Conservation (phyloP, 2,113 vertebrate genomes). For the Girardinichthys multiradiatus region DNA sequence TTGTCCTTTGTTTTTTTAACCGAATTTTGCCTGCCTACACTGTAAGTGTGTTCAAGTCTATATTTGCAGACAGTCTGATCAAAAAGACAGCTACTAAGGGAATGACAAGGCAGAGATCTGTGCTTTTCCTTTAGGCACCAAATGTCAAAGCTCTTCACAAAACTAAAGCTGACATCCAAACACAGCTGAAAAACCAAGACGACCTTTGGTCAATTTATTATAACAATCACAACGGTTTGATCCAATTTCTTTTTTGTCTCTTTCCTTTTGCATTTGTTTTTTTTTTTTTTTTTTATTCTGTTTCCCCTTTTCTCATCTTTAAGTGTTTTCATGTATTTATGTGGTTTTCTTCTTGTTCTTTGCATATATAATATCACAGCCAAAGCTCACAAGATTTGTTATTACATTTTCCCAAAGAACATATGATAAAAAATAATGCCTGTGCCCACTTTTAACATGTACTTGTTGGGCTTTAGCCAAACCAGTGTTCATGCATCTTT, state of each 20-base stretch:
- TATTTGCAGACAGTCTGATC: conserved; percentile 33
- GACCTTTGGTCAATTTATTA: neutral
- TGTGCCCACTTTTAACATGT: neutral
- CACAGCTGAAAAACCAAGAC: neutral
- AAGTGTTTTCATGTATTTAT: neutral
- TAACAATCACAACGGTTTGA: neutral
- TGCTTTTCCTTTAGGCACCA: conserved; percentile 26
- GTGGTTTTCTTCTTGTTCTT: neutral
- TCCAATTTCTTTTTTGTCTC: neutral
- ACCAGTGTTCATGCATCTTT: conserved; percentile 61
- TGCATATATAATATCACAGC: too few relatives aligned
- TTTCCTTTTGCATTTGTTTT: neutral
- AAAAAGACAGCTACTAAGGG: neutral
- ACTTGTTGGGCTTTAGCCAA: conserved; percentile 1
- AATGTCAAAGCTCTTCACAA: neutral
- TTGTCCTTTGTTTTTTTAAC: neutral
- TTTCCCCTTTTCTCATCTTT: neutral
- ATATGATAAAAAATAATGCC: conserved; percentile 11
- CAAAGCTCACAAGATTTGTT: neutral
- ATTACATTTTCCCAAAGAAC: neutral
- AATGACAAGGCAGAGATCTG: neutral
- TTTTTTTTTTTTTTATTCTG: too few relatives aligned
- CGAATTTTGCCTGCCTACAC: neutral
- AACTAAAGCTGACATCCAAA: neutral
- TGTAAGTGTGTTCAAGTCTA: neutral